These are phyloP conservation scores for Zaprionus obscuricornis DNA, from an alignment of 2,888 invertebrate species.

Conservation along the genomic window DNA sequence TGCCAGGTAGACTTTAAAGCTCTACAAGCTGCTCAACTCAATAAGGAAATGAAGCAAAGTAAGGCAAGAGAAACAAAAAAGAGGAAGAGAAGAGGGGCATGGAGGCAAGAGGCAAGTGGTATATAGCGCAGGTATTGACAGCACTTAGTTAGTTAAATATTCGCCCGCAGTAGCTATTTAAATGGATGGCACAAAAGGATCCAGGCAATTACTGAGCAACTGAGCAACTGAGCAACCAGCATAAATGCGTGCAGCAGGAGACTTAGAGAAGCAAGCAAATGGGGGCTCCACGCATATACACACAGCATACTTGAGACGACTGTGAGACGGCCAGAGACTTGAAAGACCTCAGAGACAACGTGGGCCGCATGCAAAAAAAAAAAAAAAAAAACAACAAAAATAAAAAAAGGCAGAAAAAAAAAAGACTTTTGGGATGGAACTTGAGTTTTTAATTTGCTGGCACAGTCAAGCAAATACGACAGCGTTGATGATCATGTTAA, in stretches of 20 bases:
- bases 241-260: constrained; percentile 44
- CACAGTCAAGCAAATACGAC: constrained; percentile 73
- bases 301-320: too few species aligned
- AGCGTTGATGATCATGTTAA: constrained; percentile 79
- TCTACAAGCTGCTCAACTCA: too few species aligned
- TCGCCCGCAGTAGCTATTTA: constrained; percentile 76
- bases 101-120: not conserved
- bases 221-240: too few species aligned
- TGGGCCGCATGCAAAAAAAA: constrained; percentile 63
- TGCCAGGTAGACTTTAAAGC: too few species aligned
- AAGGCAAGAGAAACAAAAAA: not conserved
- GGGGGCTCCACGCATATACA: constrained; percentile 41
- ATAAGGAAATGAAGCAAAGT: too few species aligned
- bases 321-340: constrained; percentile 3
- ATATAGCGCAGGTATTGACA: constrained; percentile 32
- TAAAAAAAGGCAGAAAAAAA: constrained; percentile 18
- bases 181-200: constrained; percentile 63
- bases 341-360: constrained; percentile 37
- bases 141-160: constrained; percentile 71
- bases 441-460: constrained; percentile 66
- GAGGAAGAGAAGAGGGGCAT: not conserved
- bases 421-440: constrained; percentile 11
- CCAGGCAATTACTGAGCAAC: constrained; percentile 51
- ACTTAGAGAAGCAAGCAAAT: constrained; percentile 36
- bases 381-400: constrained; percentile 22